Percentiles rank a stretch among this genome's conserved stretches.
These are phyloP conservation scores for Coranthus polyacanthus DNA, from an alignment of 2,797 vertebrate species.

Conservation along the genomic window DNA sequence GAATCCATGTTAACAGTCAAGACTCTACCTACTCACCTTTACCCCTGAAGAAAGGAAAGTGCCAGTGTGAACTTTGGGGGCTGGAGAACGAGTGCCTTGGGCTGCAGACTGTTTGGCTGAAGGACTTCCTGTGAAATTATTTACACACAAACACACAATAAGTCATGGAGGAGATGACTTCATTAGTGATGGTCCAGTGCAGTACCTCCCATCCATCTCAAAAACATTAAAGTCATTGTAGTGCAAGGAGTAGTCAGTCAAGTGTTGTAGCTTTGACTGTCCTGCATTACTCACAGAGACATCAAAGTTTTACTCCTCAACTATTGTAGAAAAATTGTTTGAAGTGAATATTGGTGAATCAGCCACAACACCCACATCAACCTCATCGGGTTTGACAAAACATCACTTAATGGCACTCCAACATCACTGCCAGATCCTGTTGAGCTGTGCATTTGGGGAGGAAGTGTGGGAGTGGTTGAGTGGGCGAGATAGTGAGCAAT, in stretches of 20 bases:
- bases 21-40: slow-evolving; percentile 87
- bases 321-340: slow-evolving; percentile 26
- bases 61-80: slow-evolving; percentile 93
- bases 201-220: slow-evolving; percentile 7
- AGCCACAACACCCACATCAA: slow-evolving; percentile 62
- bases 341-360: slow-evolving; percentile 52
- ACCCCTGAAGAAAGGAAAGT: slow-evolving; percentile 92
- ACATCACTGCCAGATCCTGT: slow-evolving; percentile 31
- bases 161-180: slow-evolving; percentile 15
- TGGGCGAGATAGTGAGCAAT: slow-evolving; percentile 41
- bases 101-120: slow-evolving; percentile 88
- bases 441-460: slow-evolving; percentile 42
- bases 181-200: background rate
- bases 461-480: slow-evolving; percentile 56
- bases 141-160: slow-evolving; percentile 38
- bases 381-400: slow-evolving; percentile 49
- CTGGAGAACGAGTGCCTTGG: slow-evolving; percentile 91
- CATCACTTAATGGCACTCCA: slow-evolving; percentile 38
- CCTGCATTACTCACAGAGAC: slow-evolving; percentile 4
- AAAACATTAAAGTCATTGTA: slow-evolving; percentile 2
- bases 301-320: slow-evolving; percentile 7
- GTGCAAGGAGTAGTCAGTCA: background rate
- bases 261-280: slow-evolving; percentile 8
- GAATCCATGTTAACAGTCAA: background rate
- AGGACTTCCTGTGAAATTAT: slow-evolving; percentile 87